phyloP scores from a whole-genome alignment of 1,140 invertebrate species.

The Liolophura sinensis region DNA sequence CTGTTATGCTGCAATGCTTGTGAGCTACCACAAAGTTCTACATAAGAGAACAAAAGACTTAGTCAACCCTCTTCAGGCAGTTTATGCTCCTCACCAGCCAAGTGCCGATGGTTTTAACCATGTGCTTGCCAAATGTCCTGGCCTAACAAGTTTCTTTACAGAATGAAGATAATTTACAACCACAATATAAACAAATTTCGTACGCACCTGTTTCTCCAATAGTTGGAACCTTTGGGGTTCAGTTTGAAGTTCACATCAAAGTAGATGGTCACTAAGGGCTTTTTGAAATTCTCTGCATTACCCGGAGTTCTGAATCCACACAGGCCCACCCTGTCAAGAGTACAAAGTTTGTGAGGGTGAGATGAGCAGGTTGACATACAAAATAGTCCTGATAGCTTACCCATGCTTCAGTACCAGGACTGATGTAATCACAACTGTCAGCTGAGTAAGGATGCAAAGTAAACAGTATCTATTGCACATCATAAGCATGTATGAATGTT shows the following conservation, averaged over 20 bases:
- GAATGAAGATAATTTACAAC: not conserved
- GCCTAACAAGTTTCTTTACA: not conserved
- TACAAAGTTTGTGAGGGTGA: not conserved
- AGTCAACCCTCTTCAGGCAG: too few species aligned
- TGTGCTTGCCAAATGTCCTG: not conserved
- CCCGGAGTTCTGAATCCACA: conserved; percentile 87
- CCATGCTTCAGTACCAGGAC: too few species aligned
- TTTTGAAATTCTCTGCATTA: conserved; percentile 82
- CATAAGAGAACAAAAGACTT: too few species aligned
- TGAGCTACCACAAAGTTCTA: too few species aligned
- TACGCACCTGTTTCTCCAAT: conserved; percentile 94
- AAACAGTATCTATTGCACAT: too few species aligned
- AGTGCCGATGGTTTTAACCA: too few species aligned
- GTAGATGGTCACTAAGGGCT: conserved; percentile 89
- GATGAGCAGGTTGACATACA: not conserved
- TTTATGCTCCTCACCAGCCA: too few species aligned
- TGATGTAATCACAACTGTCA: too few species aligned
- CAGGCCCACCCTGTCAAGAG: conserved; percentile 79
- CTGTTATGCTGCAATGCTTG: too few species aligned
- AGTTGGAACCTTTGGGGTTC: conserved; percentile 98
- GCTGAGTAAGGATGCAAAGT: too few species aligned
- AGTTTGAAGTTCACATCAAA: conserved; percentile 96
- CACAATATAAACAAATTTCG: not conserved
- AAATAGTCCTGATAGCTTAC: too few species aligned
- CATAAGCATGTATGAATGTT: too few species aligned